Evolutionary conservation across 2,113 vertebrate genomes (phyloP), one percentile per base, ranked within the genome.

Genomic region (Pachypanchax playfairii): DNA sequence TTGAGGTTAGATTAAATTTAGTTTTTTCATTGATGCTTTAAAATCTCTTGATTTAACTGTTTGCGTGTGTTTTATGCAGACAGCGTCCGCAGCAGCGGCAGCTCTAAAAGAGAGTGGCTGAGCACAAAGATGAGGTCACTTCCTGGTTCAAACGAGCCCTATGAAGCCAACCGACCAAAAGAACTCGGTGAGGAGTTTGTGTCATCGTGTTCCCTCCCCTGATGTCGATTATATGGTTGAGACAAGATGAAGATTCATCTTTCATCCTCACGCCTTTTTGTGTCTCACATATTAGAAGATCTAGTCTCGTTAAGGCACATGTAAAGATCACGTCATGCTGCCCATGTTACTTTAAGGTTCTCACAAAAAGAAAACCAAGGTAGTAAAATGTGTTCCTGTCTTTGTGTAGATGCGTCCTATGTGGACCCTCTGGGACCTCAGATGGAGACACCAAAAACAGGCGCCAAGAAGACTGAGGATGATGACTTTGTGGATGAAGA

Each of bases 401-500:
- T n/a, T n/a, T 56, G 63, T 83, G 52, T 71, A 98, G 96, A 99
- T 80, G 95, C 94, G 0, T 96, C 94, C 20, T 98, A 99, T 4
- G 13, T 93, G 61, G 96, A 99, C 79, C 96, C 96, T 0, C 93
- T 98, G 79, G 97, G 96, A 17, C 95, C 96, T 33, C 95, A 95
- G 84, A 73, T 80, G 69, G 96, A 98, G 87, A 91, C 96, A 84
- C 96, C 95, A 20, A 99, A 94, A 91, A 99, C 96, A 0, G 94
- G 94, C 36, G 92, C 93, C 63, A 96, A 89, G 80, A 96, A 92
- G 68, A 93, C 85, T 26, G 20, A 49, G 0, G 96, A 98, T 1
- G 96, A 98, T 53, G 94, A 96, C 46, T 98, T 98, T 87, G 95
- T 93, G 35, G 97, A 98, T 47, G 97, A 96, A 87, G 96, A 96